Evolutionary conservation across 1,140 invertebrate genomes (phyloP).

Genomic region (Diabrotica virgifera): DNA sequence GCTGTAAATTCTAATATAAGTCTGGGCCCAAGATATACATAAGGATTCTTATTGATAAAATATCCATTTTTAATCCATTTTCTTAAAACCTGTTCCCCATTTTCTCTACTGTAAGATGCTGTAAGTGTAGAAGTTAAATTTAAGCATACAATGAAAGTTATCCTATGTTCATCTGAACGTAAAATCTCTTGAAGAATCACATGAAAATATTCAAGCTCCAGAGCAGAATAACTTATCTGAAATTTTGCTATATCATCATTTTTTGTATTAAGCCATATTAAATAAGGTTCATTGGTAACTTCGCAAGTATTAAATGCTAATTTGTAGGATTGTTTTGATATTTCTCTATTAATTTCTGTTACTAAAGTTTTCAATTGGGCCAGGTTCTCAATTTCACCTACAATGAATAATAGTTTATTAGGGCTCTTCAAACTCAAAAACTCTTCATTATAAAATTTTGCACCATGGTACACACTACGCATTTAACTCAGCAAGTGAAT

Average conservation of each 20-base stretch:
- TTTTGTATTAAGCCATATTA: constrained; percentile 36
- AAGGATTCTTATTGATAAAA: constrained; percentile 29
- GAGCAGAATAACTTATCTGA: constrained; percentile 28
- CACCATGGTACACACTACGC: too few relatives aligned
- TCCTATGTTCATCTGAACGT: constrained; percentile 22
- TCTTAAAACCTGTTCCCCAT: constrained; percentile 32
- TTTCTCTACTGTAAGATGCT: constrained; percentile 25
- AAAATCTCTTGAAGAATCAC: constrained; percentile 37
- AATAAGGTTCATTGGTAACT: constrained; percentile 31
- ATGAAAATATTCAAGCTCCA: constrained; percentile 41
- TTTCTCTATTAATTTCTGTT: constrained; percentile 34
- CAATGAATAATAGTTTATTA: not conserved
- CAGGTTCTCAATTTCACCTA: constrained; percentile 18
- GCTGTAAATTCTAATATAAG: constrained; percentile 36
- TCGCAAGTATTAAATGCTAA: constrained; percentile 35
- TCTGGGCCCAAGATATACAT: constrained; percentile 33
- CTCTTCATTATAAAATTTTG: too few relatives aligned
- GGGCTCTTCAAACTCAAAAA: too few relatives aligned
- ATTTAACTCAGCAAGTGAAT: too few relatives aligned
- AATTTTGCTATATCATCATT: constrained; percentile 35
- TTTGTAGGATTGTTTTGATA: constrained; percentile 35
- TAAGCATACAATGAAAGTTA: constrained; percentile 30
- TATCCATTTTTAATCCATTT: constrained; percentile 36
- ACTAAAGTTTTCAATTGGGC: constrained; percentile 29
- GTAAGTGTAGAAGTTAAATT: constrained; percentile 37